Conservation (phyloP, 2,797 vertebrate genomes). For the Adrianichthys oophorus region DNA sequence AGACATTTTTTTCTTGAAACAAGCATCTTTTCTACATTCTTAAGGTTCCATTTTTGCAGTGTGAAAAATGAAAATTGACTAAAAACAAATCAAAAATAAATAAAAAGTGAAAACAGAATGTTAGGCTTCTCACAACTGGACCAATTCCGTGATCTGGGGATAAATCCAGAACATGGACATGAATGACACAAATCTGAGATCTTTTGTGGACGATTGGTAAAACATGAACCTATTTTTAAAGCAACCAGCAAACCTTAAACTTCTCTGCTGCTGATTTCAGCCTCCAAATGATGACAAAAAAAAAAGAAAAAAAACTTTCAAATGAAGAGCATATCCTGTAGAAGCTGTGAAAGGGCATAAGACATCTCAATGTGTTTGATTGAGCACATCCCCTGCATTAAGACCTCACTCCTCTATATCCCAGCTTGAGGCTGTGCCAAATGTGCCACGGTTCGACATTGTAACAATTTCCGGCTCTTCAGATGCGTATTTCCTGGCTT, state of each 20-base stretch:
- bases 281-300: slow-evolving; percentile 3
- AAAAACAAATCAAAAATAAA: too few species aligned
- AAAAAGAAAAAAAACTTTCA: slow-evolving; percentile 27
- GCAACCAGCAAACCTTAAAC: background rate
- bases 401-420: slow-evolving; percentile 65
- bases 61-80: background rate
- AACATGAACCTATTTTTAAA: too few species aligned
- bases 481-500: slow-evolving; percentile 81
- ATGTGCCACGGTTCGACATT: slow-evolving; percentile 75
- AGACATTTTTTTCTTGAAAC: too few species aligned
- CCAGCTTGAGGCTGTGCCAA: slow-evolving; percentile 78
- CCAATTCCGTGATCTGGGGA: too few species aligned
- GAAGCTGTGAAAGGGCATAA: slow-evolving; percentile 27
- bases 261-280: background rate
- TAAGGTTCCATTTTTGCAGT: too few species aligned
- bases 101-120: too few species aligned
- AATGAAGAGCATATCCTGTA: slow-evolving; percentile 29
- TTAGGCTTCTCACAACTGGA: too few species aligned
- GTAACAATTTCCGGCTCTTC: slow-evolving; percentile 83
- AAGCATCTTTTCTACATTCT: too few species aligned
- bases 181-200: background rate
- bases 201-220: too few species aligned
- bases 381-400: slow-evolving; percentile 69
- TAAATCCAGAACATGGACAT: background rate
- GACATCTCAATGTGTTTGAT: slow-evolving; percentile 51